A percentile compares a stretch with the other conserved stretches of the same genome.
Evolutionary conservation across 1,140 invertebrate species (phyloP).

Genomic region (Caenorhabditis latens): DNA sequence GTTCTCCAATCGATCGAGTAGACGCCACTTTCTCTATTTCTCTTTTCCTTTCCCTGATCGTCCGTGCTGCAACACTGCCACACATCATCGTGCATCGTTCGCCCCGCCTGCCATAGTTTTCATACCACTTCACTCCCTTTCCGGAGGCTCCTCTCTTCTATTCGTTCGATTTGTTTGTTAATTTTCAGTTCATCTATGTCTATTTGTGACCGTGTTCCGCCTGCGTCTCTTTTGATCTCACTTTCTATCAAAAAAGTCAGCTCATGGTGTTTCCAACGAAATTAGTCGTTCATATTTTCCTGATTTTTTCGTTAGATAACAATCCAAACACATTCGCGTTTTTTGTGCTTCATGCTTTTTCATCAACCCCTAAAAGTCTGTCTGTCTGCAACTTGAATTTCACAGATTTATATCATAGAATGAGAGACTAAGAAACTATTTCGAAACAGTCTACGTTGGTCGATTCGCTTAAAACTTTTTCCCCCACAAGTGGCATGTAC

Average conservation of each 20-base stretch:
- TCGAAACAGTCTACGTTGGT: neutral
- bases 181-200: no score
- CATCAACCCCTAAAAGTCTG: neutral
- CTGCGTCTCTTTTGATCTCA: neutral
- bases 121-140: conserved; percentile 13
- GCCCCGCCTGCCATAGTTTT: conserved; percentile 3
- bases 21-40: conserved; percentile 34
- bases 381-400: neutral
- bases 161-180: neutral
- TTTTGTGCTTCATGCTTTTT: neutral
- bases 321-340: neutral
- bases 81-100: conserved; percentile 34
- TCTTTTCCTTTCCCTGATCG: conserved; percentile 14
- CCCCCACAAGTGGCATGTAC: neutral
- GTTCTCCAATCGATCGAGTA: conserved; percentile 27
- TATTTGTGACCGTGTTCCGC: no score
- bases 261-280: neutral
- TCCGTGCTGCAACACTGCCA: conserved; percentile 8
- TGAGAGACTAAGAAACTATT: neutral
- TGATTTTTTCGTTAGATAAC: neutral
- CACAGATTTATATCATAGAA: neutral
- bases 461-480: neutral
- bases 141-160: neutral
- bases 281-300: neutral
- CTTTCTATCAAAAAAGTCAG: neutral